Conservation (phyloP, 1,140 invertebrate species). For the Adelges cooleyi region DNA sequence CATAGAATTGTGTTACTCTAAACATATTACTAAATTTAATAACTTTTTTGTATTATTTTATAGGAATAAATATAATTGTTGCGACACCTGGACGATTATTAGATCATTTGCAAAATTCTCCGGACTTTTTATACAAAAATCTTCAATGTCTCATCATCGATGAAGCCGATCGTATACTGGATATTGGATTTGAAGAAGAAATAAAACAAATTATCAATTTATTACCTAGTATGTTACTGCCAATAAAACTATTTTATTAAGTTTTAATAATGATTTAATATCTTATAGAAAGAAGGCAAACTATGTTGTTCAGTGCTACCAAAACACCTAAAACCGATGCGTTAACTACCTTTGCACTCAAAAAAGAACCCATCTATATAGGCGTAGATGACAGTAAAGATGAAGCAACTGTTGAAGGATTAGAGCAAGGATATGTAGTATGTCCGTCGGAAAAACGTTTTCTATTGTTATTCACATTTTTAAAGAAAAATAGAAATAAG, state of each 20-base stretch:
- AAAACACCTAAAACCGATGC: constrained; percentile 88
- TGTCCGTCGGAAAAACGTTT: constrained; percentile 94
- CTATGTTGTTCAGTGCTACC: constrained; percentile 98
- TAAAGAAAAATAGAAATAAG: constrained; percentile 94
- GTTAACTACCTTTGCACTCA: constrained; percentile 78
- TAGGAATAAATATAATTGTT: constrained; percentile 91
- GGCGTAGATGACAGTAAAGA: constrained; percentile 85
- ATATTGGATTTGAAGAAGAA: constrained; percentile 98
- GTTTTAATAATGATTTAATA: neutral
- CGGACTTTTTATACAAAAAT: constrained; percentile 91
- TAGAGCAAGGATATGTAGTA: constrained; percentile 89
- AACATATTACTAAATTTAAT: too few species aligned
- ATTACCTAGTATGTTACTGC: constrained; percentile 75
- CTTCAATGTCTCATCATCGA: constrained; percentile 95
- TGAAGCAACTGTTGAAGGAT: constrained; percentile 81
- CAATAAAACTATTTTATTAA: too few species aligned
- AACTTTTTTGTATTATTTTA: too few species aligned
- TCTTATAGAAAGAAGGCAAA: constrained; percentile 78
- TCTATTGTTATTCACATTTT: constrained; percentile 94
- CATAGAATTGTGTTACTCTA: too few species aligned
- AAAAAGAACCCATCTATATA: constrained; percentile 90
- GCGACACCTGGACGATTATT: constrained; percentile 95
- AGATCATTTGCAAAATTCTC: constrained; percentile 95
- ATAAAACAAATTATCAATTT: constrained; percentile 92
- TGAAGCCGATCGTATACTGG: constrained; percentile 95